phyloP scores from a whole-genome alignment of 2,888 invertebrate genomes.

The Empis stercorea region DNA sequence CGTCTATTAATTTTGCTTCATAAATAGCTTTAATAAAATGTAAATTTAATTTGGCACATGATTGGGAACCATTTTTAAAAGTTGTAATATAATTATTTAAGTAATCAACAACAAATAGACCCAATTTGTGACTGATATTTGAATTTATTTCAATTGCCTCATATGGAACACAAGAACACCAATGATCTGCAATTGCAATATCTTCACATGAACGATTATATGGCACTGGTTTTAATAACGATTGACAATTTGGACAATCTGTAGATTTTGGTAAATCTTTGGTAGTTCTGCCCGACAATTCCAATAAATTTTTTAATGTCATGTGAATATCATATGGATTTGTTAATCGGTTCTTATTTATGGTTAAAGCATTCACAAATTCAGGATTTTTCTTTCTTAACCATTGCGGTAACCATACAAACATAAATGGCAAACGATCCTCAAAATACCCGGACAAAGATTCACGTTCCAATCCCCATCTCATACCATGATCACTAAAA shows the following conservation, averaged over 20 bases:
- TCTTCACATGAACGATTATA: slow-evolving; percentile 53
- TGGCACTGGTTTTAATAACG: slow-evolving; percentile 46
- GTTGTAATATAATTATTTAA: slow-evolving; percentile 26
- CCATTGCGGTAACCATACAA: slow-evolving; percentile 51
- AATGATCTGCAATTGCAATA: slow-evolving; percentile 53
- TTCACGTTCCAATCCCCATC: slow-evolving; percentile 58
- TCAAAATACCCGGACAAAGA: slow-evolving; percentile 63
- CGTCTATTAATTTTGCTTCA: not conserved
- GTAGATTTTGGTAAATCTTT: slow-evolving; percentile 29
- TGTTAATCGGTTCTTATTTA: slow-evolving; percentile 52
- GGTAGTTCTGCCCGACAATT: slow-evolving; percentile 38
- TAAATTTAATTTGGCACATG: slow-evolving; percentile 42
- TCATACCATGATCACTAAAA: slow-evolving; percentile 66
- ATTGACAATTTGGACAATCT: slow-evolving; percentile 53
- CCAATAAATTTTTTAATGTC: slow-evolving; percentile 52
- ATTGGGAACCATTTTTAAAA: slow-evolving; percentile 26
- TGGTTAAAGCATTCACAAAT: slow-evolving; percentile 42
- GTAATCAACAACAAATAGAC: slow-evolving; percentile 28
- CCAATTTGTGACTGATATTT: slow-evolving; percentile 40
- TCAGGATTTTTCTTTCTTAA: slow-evolving; percentile 43
- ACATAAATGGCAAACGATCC: slow-evolving; percentile 61
- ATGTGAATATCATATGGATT: slow-evolving; percentile 65
- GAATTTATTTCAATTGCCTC: slow-evolving; percentile 33
- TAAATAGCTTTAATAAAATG: no score
- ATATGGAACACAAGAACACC: slow-evolving; percentile 63